Evolutionary conservation across 2,888 invertebrate species (phyloP), one percentile per base, ranked within the genome.

Genomic region (Elysia crispata): DNA sequence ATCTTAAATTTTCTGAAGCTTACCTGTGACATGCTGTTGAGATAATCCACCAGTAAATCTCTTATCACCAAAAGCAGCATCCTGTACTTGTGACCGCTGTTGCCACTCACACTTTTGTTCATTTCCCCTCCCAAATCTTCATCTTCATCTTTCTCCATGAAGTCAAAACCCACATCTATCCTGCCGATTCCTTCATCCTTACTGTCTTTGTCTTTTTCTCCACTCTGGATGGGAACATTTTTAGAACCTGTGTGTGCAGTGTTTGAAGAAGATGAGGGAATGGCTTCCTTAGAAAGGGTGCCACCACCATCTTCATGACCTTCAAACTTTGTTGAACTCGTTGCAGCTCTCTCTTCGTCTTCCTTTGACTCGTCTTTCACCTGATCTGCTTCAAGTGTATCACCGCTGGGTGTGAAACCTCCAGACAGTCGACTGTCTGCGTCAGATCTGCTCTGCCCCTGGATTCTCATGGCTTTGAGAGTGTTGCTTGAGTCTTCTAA

Each of bases 21-120:
- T 23, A 79, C 79, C 79, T 79, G 67, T 69, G 75, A 69, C 1
- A 79, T 66, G 30, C 41, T 74, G 73, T 33, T 75, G 33, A 74
- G 69, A 54, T 73, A 79, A 23, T 79, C 79, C 30, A 60, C 57
- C 49, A 79, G 60, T 67, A 79, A 79, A 31, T 79, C 79, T 28
- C 50, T 74, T 57, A 79, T 67, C 13, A 66, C 60, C 15, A n/a
- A 5, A 23, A 75, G 31, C 25, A 79, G 60, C 31, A 41, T 75
- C 25, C 75, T 66, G 28, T 79, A 79, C 60, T 60, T 79, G 69
- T 74, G 41, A 41, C 3, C 79, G 25, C 66, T 64, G 57, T 70
- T 60, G 18, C 0, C 5, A 18, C 25, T 70, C 23, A 62, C 77
- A 62, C 41, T 54, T 15, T 30, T 79, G 20, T 41, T 41, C 41